These are phyloP conservation scores for Lymantria dispar DNA, from an alignment of 2,888 invertebrate species.

Conservation along the genomic window DNA sequence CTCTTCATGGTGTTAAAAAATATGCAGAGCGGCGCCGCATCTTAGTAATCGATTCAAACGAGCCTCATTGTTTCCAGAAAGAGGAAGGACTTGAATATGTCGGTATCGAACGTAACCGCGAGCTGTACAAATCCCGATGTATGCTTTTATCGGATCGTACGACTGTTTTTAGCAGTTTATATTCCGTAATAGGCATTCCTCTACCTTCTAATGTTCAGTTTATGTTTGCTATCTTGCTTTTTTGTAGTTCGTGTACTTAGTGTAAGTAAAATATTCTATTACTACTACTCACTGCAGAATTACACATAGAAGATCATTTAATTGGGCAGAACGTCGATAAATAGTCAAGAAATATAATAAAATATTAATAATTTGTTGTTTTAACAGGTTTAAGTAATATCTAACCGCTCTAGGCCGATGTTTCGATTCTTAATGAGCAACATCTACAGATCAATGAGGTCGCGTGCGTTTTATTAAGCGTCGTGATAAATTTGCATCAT, in stretches of 20 bases:
- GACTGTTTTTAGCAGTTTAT: slow-evolving; percentile 58
- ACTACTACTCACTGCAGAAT: too few relatives aligned
- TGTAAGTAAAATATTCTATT: too few relatives aligned
- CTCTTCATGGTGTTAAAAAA: slow-evolving; percentile 56
- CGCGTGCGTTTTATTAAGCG: slow-evolving; percentile 72
- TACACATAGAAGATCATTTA: too few relatives aligned
- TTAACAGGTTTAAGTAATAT: slow-evolving; percentile 46
- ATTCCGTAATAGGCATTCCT: slow-evolving; percentile 53
- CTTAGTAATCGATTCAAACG: slow-evolving; percentile 64
- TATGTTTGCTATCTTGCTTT: slow-evolving; percentile 42
- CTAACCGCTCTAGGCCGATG: slow-evolving; percentile 35
- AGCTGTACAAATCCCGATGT: slow-evolving; percentile 45
- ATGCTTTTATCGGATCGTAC: slow-evolving; percentile 59
- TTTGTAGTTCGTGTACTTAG: not conserved
- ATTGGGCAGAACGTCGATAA: slow-evolving; percentile 16
- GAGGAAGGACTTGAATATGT: slow-evolving; percentile 56
- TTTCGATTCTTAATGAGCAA: slow-evolving; percentile 63
- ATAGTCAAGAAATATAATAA: slow-evolving; percentile 36
- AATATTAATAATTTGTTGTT: slow-evolving; percentile 56
- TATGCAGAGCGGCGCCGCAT: slow-evolving; percentile 51
- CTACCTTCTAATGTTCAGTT: slow-evolving; percentile 54
- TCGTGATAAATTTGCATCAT: slow-evolving; percentile 78
- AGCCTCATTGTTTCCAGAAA: slow-evolving; percentile 60
- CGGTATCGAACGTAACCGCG: slow-evolving; percentile 50
- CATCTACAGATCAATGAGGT: slow-evolving; percentile 72